These are phyloP conservation scores for Holothuria scabra DNA, from an alignment of 53 echinoderm and acorn worm genomes.

Conservation along the genomic window DNA sequence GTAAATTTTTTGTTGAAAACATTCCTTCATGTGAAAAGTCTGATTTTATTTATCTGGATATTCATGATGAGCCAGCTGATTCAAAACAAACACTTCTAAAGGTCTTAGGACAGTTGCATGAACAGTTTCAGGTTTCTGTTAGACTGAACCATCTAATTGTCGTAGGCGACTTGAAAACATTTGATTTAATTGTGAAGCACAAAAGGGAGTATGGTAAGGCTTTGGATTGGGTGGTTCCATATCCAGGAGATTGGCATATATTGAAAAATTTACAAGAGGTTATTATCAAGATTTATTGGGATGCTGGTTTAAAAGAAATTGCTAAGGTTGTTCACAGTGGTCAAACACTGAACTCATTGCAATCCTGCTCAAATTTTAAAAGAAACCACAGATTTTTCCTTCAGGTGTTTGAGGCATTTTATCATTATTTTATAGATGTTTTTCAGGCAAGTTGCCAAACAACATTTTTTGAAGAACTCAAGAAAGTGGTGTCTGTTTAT, in stretches of 20 bases:
- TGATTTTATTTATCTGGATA: not conserved
- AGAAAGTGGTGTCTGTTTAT: not conserved
- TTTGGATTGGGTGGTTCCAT: slow-evolving; percentile 72
- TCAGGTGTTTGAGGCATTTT: slow-evolving; percentile 43
- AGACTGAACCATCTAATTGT: slow-evolving; percentile 62
- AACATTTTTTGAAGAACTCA: not conserved
- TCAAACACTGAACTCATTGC: slow-evolving; percentile 12
- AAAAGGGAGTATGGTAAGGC: slow-evolving; percentile 63
- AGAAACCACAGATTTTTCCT: slow-evolving; percentile 30
- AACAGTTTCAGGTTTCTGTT: not conserved
- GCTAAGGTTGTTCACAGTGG: slow-evolving; percentile 62
- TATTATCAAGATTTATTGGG: slow-evolving; percentile 78
- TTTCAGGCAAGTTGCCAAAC: too few species aligned
- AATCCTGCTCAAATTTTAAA: slow-evolving; percentile 43
- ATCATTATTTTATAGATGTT: too few species aligned
- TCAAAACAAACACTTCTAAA: not conserved
- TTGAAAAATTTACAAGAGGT: slow-evolving; percentile 73
- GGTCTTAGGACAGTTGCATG: not conserved
- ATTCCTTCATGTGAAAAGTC: too few species aligned
- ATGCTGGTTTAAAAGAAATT: slow-evolving; percentile 72
- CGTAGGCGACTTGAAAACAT: slow-evolving; percentile 65
- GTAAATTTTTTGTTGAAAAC: not conserved
- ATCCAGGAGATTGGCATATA: slow-evolving; percentile 76
- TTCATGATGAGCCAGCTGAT: slow-evolving; percentile 19
- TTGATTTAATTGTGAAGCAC: slow-evolving; percentile 47